These are phyloP conservation scores for Sycophila sp. DNA, from an alignment of 1,140 invertebrate genomes.

Conservation along the genomic window DNA sequence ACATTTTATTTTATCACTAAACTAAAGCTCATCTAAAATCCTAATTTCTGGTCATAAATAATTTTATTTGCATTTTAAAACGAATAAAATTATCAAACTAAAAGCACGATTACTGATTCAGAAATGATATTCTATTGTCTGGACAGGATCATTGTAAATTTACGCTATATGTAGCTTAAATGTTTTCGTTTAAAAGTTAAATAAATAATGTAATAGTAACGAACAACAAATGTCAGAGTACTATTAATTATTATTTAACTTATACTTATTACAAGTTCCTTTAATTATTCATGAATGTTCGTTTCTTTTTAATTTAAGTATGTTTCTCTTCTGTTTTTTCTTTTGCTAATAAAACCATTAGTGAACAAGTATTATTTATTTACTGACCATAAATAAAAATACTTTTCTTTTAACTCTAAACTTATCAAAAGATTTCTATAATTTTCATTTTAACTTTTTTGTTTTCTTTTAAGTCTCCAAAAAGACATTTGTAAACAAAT, in stretches of 20 bases:
- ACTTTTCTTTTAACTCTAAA: too few species aligned
- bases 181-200: slow-evolving; percentile 5
- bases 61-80: neutral
- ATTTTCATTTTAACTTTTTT: too few species aligned
- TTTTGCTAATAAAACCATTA: too few species aligned
- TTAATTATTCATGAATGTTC: too few species aligned
- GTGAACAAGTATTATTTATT: too few species aligned
- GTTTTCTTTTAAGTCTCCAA: too few species aligned
- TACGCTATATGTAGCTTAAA: neutral
- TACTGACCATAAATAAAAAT: too few species aligned
- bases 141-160: neutral
- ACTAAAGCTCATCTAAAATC: neutral
- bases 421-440: too few species aligned
- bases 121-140: neutral
- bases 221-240: neutral
- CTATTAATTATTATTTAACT: neutral
- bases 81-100: neutral
- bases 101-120: neutral
- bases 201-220: slow-evolving; percentile 29
- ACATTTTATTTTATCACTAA: neutral
- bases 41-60: neutral
- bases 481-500: too few species aligned
- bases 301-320: too few species aligned
- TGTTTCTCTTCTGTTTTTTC: too few species aligned
- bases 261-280: too few species aligned